These are phyloP conservation scores for Hipparchia sbordonii DNA, from an alignment of 2,888 invertebrate species.

Conservation along the genomic window DNA sequence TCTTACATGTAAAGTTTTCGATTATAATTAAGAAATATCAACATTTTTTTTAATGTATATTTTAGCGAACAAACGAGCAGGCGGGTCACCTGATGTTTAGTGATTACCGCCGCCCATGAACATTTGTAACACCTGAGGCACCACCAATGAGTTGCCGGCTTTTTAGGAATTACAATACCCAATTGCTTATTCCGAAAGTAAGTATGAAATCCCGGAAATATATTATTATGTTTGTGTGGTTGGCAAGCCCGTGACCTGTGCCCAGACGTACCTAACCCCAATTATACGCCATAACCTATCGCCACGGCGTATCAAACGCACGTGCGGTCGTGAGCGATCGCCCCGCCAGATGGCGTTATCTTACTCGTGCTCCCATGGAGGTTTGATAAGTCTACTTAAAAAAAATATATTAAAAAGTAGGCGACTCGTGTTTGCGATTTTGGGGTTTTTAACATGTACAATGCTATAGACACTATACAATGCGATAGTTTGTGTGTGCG, in stretches of 20 bases:
- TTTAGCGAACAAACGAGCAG: too few relatives aligned
- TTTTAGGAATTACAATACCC: too few relatives aligned
- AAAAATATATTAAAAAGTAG: not conserved
- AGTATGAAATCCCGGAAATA: not conserved
- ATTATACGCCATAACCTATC: conserved; percentile 49
- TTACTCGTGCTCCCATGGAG: conserved; percentile 37
- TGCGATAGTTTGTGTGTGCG: too few relatives aligned
- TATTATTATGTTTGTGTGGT: not conserved
- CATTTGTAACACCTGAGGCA: too few relatives aligned
- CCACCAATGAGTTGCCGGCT: too few relatives aligned
- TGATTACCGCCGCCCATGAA: too few relatives aligned
- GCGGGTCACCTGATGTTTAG: too few relatives aligned
- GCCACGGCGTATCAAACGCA: conserved; percentile 61
- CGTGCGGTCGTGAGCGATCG: conserved; percentile 51
- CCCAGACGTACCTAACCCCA: conserved; percentile 37
- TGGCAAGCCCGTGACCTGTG: conserved; percentile 20
- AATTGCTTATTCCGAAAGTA: not conserved
- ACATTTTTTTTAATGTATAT: too few relatives aligned
- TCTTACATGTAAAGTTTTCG: too few relatives aligned
- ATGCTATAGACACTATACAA: too few relatives aligned
- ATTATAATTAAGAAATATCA: too few relatives aligned
- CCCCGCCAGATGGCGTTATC: conserved; percentile 36
- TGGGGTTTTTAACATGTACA: too few relatives aligned
- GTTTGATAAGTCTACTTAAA: conserved; percentile 30
- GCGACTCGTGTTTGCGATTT: not conserved